A percentile compares a stretch with the other conserved stretches of the same genome.
phyloP scores from a whole-genome alignment of 2,888 invertebrate species.

The Tyria jacobaeae region DNA sequence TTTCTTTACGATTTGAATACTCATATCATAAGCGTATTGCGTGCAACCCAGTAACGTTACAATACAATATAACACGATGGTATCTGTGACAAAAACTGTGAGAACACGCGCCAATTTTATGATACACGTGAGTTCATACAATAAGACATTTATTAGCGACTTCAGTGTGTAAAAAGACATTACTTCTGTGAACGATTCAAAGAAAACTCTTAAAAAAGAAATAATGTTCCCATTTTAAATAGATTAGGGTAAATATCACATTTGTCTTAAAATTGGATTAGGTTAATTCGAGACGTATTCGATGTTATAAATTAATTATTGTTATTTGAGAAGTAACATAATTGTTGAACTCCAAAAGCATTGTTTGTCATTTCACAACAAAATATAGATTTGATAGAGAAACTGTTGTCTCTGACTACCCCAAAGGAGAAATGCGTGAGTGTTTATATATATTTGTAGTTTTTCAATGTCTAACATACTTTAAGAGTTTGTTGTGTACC shows the following conservation, averaged over 20 bases:
- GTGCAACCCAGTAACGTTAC: conserved; percentile 21
- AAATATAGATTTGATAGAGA: too few relatives aligned
- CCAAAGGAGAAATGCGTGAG: too few relatives aligned
- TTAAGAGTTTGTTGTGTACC: too few relatives aligned
- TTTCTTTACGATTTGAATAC: conserved; percentile 15
- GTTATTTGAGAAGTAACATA: too few relatives aligned
- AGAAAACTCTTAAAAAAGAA: not conserved
- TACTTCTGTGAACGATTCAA: conserved; percentile 4
- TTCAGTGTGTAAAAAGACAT: conserved; percentile 17
- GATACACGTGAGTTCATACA: conserved; percentile 34
- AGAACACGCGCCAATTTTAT: conserved; percentile 28
- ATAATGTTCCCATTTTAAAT: not conserved
- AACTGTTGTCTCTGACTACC: too few relatives aligned
- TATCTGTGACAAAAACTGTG: conserved; percentile 38
- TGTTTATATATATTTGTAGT: too few relatives aligned
- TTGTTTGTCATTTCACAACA: too few relatives aligned
- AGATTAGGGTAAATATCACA: conserved; percentile 8
- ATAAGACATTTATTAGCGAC: conserved; percentile 37
- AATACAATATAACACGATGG: conserved; percentile 28
- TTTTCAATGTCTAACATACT: too few relatives aligned
- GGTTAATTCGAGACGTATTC: not conserved
- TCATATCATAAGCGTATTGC: conserved; percentile 6
- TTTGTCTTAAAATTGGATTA: not conserved
- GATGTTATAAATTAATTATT: not conserved
- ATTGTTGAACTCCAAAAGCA: too few relatives aligned